Percentiles rank a stretch among this genome's conserved stretches.
phyloP scores from a whole-genome alignment of 2,113 vertebrate species.

The Nematolebias whitei region DNA sequence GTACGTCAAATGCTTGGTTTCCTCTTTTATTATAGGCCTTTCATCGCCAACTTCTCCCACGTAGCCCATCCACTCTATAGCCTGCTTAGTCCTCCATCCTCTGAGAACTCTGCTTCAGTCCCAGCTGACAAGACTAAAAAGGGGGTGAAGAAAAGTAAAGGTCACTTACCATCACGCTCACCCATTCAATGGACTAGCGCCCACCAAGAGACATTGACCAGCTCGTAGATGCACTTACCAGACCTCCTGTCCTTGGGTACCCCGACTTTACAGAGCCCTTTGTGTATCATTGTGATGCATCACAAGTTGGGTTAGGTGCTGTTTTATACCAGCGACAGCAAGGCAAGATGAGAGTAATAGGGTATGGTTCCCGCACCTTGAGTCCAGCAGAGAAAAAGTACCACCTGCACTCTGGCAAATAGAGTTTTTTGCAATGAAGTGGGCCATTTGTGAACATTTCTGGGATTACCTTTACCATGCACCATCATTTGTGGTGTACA shows the following conservation, averaged over 20 bases:
- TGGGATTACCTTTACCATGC: slow-evolving; percentile 9
- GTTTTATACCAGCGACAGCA: slow-evolving; percentile 1
- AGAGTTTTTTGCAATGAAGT: slow-evolving; percentile 17
- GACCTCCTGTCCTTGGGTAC: no score
- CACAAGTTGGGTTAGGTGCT: no score
- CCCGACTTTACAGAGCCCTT: no score
- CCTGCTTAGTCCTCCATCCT: no score
- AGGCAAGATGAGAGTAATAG: slow-evolving; percentile 10
- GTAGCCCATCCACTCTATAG: slow-evolving; percentile 9
- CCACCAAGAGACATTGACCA: no score
- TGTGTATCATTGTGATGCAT: no score
- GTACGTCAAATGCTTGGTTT: slow-evolving; percentile 13
- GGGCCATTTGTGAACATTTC: slow-evolving; percentile 15
- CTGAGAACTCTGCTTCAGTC: no score
- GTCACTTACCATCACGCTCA: no score
- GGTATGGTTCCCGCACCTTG: slow-evolving; percentile 2
- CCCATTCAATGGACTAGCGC: no score
- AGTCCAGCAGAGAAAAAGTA: slow-evolving; percentile 19
- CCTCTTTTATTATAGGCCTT: slow-evolving; percentile 7
- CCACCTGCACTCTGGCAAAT: slow-evolving; percentile 19
- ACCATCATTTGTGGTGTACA: slow-evolving; percentile 4
- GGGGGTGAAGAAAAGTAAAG: no score
- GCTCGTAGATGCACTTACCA: no score
- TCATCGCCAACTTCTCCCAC: slow-evolving; percentile 6
- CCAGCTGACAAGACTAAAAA: no score